Base-by-base conservation (phyloP, 2,888 invertebrate species). In the Drosophila bunnanda region DNA sequence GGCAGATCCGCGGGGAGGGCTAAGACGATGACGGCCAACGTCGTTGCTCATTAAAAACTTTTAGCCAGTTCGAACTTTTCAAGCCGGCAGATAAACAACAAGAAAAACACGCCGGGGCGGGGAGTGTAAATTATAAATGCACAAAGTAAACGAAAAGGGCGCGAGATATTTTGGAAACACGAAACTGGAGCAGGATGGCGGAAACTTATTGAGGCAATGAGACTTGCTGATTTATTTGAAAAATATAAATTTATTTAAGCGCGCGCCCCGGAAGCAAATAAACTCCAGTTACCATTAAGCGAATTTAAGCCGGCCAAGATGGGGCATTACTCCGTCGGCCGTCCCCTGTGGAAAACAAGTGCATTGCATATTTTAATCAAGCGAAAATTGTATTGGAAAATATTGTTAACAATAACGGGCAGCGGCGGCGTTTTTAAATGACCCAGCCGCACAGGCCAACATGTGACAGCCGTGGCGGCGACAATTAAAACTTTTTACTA, bases 401-500 rank as follows among this genome's bases (percentile, higher is more conserved):
- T 83, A 83, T 88, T 88, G 86, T 86, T 86, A 83, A 88, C 88
- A 83, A 86, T 80, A 83, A 88, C 88, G 78, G 75, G 73, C 85
- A 75, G 66, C 55, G 77, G 84, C 77, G 55, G 69, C 65, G 38
- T 53, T 72, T 83, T 83, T 85, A 86, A 83, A 85, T 80, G 83
- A 71, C 55, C 78, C 67, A 56, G 53, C 56, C 69, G 48, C 36
- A 32, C 75, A 65, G 75, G 66, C 57, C 75, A 65, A 66, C 74
- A 64, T 56, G 77, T 74, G 82, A 76, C 50, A 52, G 28, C 55
- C 52, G 25, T 62, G 56, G 34, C 69, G 61, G 80, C 80, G 88
- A 83, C 83, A 83, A 88, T 83, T 88, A 83, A 83, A 83, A 86
- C 83, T 83, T 83, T 83, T 88, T 86, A 88, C 83, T 82, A 88